Percentiles rank a stretch among this genome's conserved stretches.
Evolutionary conservation across 2,797 vertebrate genomes (phyloP).

Genomic region (Atherinosoma microstoma): DNA sequence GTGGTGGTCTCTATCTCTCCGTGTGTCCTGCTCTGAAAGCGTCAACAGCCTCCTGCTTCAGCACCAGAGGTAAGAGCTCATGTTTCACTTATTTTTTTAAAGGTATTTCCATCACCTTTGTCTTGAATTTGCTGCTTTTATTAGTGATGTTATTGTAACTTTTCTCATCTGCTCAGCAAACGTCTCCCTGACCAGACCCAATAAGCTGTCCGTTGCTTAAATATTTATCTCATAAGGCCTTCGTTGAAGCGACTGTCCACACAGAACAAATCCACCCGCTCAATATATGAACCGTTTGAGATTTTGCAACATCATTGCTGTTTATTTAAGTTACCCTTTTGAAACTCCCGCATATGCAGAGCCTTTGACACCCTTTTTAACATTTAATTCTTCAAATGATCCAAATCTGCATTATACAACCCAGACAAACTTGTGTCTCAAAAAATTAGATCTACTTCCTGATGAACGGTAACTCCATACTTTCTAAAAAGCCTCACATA

Average conservation of each 20-base stretch:
- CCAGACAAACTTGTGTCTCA: constrained; percentile 4
- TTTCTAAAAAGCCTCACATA: constrained; percentile 35
- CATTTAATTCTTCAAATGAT: constrained; percentile 14
- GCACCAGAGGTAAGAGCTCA: constrained; percentile 69
- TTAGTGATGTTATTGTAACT: neutral
- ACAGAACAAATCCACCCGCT: neutral
- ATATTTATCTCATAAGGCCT: constrained; percentile 7
- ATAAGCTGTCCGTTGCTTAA: neutral
- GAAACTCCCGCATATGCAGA: constrained; percentile 38
- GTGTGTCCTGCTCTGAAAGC: constrained; percentile 49
- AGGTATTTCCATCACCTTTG: neutral
- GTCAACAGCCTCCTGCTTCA: constrained; percentile 59
- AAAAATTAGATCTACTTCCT: constrained; percentile 47
- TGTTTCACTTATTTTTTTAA: constrained; percentile 2
- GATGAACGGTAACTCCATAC: constrained; percentile 40
- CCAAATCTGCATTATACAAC: neutral
- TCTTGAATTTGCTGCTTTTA: neutral
- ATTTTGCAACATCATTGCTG: constrained; percentile 50
- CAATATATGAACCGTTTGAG: neutral
- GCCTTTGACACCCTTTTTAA: constrained; percentile 9
- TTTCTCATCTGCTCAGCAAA: neutral
- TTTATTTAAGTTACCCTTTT: constrained; percentile 54
- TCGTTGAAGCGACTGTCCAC: neutral
- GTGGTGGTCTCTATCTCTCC: constrained; percentile 63
- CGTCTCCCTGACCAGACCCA: neutral